These are phyloP conservation scores for Hanleya hanleyi DNA, from an alignment of 2,888 invertebrate species.

Conservation along the genomic window DNA sequence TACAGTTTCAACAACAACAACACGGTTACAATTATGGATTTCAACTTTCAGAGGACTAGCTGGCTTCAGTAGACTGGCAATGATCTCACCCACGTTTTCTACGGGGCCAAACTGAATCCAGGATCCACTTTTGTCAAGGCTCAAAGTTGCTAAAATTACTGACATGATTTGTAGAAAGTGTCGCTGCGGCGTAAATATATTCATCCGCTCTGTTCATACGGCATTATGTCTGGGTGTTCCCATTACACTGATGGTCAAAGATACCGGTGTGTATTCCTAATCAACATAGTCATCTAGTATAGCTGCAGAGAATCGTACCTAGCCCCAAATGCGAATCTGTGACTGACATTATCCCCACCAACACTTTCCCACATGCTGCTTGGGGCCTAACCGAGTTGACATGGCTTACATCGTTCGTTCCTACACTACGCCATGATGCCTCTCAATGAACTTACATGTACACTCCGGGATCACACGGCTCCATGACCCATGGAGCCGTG, in stretches of 20 bases:
- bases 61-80: neutral
- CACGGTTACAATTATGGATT: neutral
- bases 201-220: slow-evolving; percentile 57
- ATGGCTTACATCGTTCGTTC: too few relatives aligned
- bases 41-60: neutral
- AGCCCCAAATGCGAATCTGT: too few relatives aligned
- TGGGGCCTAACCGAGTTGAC: too few relatives aligned
- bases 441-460: too few relatives aligned
- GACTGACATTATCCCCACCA: too few relatives aligned
- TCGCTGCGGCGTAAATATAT: slow-evolving; percentile 43
- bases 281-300: too few relatives aligned
- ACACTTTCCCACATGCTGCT: too few relatives aligned
- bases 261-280: slow-evolving; percentile 50
- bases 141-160: slow-evolving; percentile 16
- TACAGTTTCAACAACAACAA: neutral
- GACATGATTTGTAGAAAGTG: slow-evolving; percentile 26
- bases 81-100: neutral
- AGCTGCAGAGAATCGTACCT: too few relatives aligned
- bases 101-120: neutral
- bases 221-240: slow-evolving; percentile 55
- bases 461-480: too few relatives aligned
- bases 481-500: too few relatives aligned
- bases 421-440: too few relatives aligned
- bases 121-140: neutral
- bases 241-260: slow-evolving; percentile 50